Evolutionary conservation across 2,888 invertebrate genomes (phyloP).

Genomic region (Lathronympha strigana): DNA sequence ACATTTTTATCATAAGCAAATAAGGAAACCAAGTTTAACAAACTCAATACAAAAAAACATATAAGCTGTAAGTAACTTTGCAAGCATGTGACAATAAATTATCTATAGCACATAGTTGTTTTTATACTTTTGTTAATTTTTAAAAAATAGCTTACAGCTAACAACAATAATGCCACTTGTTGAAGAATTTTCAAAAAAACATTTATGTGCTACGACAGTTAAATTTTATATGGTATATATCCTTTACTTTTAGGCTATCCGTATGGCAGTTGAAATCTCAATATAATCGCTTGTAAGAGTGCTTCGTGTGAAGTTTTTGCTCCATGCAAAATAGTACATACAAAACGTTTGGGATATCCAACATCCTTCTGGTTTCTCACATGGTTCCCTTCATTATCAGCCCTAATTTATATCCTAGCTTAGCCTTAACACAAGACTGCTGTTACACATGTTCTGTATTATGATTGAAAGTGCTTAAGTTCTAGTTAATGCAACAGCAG

Average conservation of each 20-base stretch:
- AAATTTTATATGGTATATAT: conserved; percentile 3
- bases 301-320: conserved; percentile 77
- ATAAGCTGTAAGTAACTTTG: conserved; percentile 6
- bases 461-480: conserved; percentile 30
- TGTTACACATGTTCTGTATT: conserved; percentile 49
- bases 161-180: neutral
- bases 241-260: conserved; percentile 50
- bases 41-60: conserved; percentile 5
- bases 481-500: conserved; percentile 41
- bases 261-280: conserved; percentile 63
- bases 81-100: conserved; percentile 14
- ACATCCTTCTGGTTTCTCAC: conserved; percentile 86
- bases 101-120: conserved; percentile 27
- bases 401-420: conserved; percentile 48
- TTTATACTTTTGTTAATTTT: too few relatives aligned
- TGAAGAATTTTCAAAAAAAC: conserved; percentile 23
- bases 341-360: conserved; percentile 81
- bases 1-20: neutral
- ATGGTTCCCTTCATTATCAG: conserved; percentile 87
- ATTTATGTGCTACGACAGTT: conserved; percentile 15
- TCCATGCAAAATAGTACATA: conserved; percentile 93
- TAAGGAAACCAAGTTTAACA: neutral
- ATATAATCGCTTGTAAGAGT: conserved; percentile 50
- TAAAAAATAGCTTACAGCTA: too few relatives aligned
- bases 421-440: conserved; percentile 46